A percentile compares a stretch with the other conserved stretches of the same genome.
These are phyloP conservation scores for Torymus auratus DNA, from an alignment of 2,888 invertebrate species.

Conservation along the genomic window DNA sequence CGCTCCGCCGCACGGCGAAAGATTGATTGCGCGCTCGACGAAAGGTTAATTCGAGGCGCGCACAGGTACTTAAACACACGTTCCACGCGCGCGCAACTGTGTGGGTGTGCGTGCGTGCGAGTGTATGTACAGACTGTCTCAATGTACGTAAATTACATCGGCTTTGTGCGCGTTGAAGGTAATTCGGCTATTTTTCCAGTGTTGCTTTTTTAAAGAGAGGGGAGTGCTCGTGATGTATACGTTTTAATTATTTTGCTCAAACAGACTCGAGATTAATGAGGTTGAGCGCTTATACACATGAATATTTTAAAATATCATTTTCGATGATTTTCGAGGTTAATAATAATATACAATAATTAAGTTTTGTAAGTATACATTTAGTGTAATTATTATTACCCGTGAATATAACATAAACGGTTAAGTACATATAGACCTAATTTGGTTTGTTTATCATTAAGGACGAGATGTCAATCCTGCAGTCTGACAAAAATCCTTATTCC, in stretches of 20 bases:
- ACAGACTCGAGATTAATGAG: neutral
- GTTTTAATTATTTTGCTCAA: conserved; percentile 39
- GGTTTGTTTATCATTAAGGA: no score
- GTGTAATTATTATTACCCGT: no score
- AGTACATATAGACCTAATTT: no score
- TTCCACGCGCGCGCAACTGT: neutral
- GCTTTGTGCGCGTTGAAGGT: conserved; percentile 16
- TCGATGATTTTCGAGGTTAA: no score
- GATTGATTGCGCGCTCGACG: conserved; percentile 71
- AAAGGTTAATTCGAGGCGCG: conserved; percentile 69
- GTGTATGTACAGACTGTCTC: neutral
- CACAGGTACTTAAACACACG: conserved; percentile 59
- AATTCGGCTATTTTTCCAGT: conserved; percentile 3
- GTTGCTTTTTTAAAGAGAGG: neutral
- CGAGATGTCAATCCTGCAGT: no score
- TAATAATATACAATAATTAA: no score
- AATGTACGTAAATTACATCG: conserved; percentile 34
- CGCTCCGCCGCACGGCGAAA: conserved; percentile 53
- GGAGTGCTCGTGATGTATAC: neutral
- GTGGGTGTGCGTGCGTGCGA: neutral
- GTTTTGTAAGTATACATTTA: no score
- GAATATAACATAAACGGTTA: no score
- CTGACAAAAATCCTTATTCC: no score
- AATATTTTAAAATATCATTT: no score
- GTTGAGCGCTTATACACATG: neutral